A percentile compares a stretch with the other conserved stretches of the same genome.
Evolutionary conservation across 2,888 invertebrate species (phyloP).

Genomic region (Trichopria drosophilae): DNA sequence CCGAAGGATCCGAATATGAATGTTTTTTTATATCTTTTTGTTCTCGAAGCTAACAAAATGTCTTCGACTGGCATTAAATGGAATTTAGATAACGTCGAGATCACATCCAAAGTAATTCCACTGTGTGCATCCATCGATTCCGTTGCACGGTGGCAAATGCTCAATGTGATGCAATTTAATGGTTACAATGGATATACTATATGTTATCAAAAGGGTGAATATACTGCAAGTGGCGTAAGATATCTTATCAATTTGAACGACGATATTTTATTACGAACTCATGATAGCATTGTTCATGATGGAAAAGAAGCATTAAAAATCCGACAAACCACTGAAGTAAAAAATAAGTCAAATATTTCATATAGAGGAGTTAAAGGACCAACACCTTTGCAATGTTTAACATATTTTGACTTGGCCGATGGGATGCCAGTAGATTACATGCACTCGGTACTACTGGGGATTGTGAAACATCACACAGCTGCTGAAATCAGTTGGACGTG

Average conservation of each 20-base stretch:
- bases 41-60: constrained; percentile 28
- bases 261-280: constrained; percentile 13
- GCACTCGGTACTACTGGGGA: constrained; percentile 31
- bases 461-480: constrained; percentile 13
- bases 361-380: constrained; percentile 21
- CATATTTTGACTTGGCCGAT: constrained; percentile 29
- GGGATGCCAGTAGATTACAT: constrained; percentile 34
- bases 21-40: constrained; percentile 26
- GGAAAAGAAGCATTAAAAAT: neutral
- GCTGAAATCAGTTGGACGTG: neutral
- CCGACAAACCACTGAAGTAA: neutral
- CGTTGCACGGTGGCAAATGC: constrained; percentile 10
- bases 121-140: constrained; percentile 24
- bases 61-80: constrained; percentile 24
- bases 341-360: neutral
- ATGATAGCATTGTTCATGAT: constrained; percentile 1
- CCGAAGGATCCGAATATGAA: constrained; percentile 26
- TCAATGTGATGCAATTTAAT: constrained; percentile 26
- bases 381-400: constrained; percentile 23
- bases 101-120: constrained; percentile 26
- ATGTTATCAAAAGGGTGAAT: constrained; percentile 23
- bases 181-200: constrained; percentile 26
- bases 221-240: constrained; percentile 9
- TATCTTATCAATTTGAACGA: constrained; percentile 13
- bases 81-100: constrained; percentile 12